Conservation (phyloP, 1,140 invertebrate species). For the Acromyrmex charruanus region DNA sequence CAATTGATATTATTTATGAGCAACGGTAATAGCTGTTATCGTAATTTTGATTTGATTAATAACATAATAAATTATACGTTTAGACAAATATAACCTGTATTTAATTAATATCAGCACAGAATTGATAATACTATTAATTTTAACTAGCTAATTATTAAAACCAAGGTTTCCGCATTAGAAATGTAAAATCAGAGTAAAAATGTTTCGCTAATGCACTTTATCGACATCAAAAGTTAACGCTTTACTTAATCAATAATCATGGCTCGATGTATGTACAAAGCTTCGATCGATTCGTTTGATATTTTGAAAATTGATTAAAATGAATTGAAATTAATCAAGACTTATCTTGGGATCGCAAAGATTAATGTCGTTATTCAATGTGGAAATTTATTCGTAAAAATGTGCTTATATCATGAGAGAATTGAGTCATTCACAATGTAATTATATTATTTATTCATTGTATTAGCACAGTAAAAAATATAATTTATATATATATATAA, state of each 20-base stretch:
- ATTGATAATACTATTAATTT: conserved; percentile 18
- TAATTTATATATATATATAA: background rate
- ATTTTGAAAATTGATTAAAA: conserved; percentile 21
- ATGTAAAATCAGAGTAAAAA: background rate
- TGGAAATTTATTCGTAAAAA: conserved; percentile 30
- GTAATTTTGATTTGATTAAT: conserved; percentile 42
- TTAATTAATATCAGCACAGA: conserved; percentile 29
- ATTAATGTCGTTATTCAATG: background rate
- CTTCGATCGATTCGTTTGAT: background rate
- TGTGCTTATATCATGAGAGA: background rate
- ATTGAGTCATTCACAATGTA: conserved; percentile 11
- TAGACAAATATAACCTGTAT: conserved; percentile 2
- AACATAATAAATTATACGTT: background rate
- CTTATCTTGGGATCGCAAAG: conserved; percentile 25
- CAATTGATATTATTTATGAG: conserved; percentile 8
- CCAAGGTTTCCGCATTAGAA: background rate
- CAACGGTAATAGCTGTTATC: background rate
- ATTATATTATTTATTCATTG: background rate
- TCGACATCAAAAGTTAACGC: conserved; percentile 12
- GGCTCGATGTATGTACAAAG: conserved; percentile 20
- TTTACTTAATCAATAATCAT: background rate
- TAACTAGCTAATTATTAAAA: conserved; percentile 5
- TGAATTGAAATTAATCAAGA: conserved; percentile 19
- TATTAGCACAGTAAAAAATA: background rate
- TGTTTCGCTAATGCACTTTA: background rate